Evolutionary conservation across 2,888 invertebrate species (phyloP), one percentile per base, ranked within the genome.

Genomic region (Polia nebulosa): DNA sequence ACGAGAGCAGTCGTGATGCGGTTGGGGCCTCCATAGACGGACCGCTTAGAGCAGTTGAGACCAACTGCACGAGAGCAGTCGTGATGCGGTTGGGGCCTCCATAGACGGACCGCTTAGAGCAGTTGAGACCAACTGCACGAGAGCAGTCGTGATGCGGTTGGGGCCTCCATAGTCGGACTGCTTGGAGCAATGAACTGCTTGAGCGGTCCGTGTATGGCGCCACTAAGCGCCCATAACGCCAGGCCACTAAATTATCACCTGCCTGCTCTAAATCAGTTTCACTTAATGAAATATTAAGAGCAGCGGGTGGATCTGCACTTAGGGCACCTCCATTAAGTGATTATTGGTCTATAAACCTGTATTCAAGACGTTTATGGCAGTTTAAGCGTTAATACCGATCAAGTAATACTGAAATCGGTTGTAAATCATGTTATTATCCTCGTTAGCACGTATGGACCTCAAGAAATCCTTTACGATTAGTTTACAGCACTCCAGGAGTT

Each of bases 321-420:
- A 71, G 36, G 51, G 53, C 45, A 25, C 25, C 41, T 66, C 45
- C 63, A 74, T 83, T 77, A 83, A 81, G 71, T 76, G 59, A 78
- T 83, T 80, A 87, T 80, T 71, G 65, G 66, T 55, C 71, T 67
- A 76, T 84, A 82, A 87, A 84, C 55, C 56, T 63, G 53, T 78
- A 67, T 55, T 63, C 73, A 55, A 76, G 53, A 70, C 53, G 22
- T 60, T 53, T 45, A 61, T 52, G 32, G 55, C 41, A 13, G 34
- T 56, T 76, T 47, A 58, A 59, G 41, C n/a, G 22, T 27, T 36
- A 57, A 56, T 49, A 51, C 11, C 59, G 62, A 65, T 75, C 32
- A 68, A 75, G 41, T 69, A 41, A 56, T 61, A 64, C 53, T 66
- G 27, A 80, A 76, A 71, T 59, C 17, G 36, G 47, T 44, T 53